Percentiles rank a stretch among this genome's conserved stretches.
These are phyloP conservation scores for Astropecten irregularis DNA, from an alignment of 53 echinoderm and acorn worm species.

Conservation along the genomic window DNA sequence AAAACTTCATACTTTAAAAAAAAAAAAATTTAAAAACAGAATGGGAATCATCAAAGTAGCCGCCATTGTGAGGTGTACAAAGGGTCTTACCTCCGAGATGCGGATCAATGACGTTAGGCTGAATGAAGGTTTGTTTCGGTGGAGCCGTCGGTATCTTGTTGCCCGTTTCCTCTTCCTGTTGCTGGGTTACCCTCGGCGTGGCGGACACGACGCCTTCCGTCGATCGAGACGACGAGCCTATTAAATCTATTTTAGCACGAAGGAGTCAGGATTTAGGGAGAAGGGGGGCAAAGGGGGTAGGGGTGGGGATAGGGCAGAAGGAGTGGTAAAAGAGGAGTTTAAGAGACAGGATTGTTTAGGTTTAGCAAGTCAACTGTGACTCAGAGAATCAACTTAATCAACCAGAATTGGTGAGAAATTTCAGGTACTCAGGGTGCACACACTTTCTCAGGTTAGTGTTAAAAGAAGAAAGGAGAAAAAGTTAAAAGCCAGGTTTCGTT, in stretches of 20 bases:
- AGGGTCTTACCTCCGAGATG: constrained; percentile 59
- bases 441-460: too few species aligned
- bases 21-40: background rate
- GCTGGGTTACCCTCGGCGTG: background rate
- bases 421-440: too few species aligned
- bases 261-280: too few species aligned
- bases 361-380: constrained; percentile 26
- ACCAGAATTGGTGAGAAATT: too few species aligned
- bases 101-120: constrained; percentile 8
- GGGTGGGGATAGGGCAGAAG: background rate
- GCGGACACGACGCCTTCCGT: background rate
- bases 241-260: too few species aligned
- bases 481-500: background rate
- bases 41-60: constrained; percentile 10
- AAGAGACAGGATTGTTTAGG: constrained; percentile 16
- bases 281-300: too few species aligned
- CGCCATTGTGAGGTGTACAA: constrained; percentile 57
- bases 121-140: background rate
- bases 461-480: background rate
- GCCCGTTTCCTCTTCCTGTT: background rate
- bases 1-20: background rate
- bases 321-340: background rate
- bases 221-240: constrained; percentile 18
- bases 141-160: constrained; percentile 5
- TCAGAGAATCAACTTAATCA: too few species aligned